A percentile compares a stretch with the other conserved stretches of the same genome.
phyloP scores from a whole-genome alignment of 2,888 invertebrate genomes.

The Lingula anatina region DNA sequence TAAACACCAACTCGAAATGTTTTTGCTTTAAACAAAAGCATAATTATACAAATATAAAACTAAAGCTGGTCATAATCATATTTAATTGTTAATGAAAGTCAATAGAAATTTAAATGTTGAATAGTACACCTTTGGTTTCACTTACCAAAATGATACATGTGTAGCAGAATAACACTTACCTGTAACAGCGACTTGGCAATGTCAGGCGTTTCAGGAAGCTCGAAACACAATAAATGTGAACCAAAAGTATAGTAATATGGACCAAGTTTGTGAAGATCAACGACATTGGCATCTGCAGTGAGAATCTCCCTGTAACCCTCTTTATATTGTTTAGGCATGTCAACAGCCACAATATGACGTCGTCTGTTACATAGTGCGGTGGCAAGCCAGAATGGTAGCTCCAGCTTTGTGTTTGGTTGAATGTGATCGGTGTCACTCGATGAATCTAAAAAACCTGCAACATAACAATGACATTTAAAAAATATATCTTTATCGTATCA shows the following conservation, averaged over 20 bases:
- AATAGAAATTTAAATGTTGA: too few relatives aligned
- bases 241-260: conserved; percentile 87
- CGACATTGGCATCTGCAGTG: conserved; percentile 82
- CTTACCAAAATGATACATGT: too few relatives aligned
- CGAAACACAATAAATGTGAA: conserved; percentile 62
- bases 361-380: conserved; percentile 58
- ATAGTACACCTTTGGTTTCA: too few relatives aligned
- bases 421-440: conserved; percentile 70
- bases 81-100: too few relatives aligned
- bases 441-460: conserved; percentile 73
- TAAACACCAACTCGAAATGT: too few relatives aligned
- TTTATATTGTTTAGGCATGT: conserved; percentile 70
- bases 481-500: too few relatives aligned
- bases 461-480: conserved; percentile 6
- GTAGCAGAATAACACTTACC: too few relatives aligned
- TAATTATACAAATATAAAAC: too few relatives aligned
- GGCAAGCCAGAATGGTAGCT: conserved; percentile 83
- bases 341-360: conserved; percentile 63
- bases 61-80: too few relatives aligned
- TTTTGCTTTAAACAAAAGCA: too few relatives aligned
- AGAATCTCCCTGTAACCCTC: conserved; percentile 78
- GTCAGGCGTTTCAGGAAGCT: conserved; percentile 35
- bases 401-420: conserved; percentile 68
- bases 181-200: conserved; percentile 39
- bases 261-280: conserved; percentile 80